Base-by-base conservation (phyloP, 2,888 invertebrate genomes). In the Noctua pronuba region DNA sequence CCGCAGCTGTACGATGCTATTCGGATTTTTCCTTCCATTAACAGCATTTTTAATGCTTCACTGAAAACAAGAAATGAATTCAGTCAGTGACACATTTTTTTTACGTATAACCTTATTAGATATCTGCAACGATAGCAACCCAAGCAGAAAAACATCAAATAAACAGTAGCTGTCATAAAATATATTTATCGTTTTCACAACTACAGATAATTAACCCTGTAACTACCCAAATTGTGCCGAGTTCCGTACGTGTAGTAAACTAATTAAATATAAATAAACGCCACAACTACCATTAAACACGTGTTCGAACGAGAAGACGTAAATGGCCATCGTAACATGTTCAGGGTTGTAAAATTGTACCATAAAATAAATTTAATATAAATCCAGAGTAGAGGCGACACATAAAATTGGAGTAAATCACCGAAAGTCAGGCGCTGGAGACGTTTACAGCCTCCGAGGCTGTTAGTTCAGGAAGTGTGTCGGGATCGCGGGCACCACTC, bases 331-430 rank as follows among this genome's bases (percentile, higher is more conserved):
- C 91, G 93, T 92, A 94, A 95, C 95, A 94, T 95, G 94, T 92
- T 95, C 91, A 91, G 91, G 92, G 94, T 93, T 95, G 94, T 96
- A 95, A 96, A 95, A 94, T 93, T 92, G 93, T 91, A 87, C 93
- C 93, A 93, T 95, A 95, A 96, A 96, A 95, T 96, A 95, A 95
- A 94, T 95, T 95, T 95, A 95, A 95, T 95, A 95, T 95, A 95
- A 94, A 95, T 95, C 95, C 93, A 92, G 92, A 92, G 93, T 92
- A 93, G 94, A 93, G 93, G 93, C 94, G 95, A 94, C 95, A 95
- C 96, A 96, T 96, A 96, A 96, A 96, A 96, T 95, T 94, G 95
- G 91, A 94, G 95, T 96, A 96, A 96, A 96, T 96, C 96, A 96
- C 95, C 92, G 90, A 94, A 95, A 96, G 96, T 95, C 96, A 95